Evolutionary conservation across 1,140 invertebrate genomes (phyloP).

Genomic region (Drosophila lacertosa): DNA sequence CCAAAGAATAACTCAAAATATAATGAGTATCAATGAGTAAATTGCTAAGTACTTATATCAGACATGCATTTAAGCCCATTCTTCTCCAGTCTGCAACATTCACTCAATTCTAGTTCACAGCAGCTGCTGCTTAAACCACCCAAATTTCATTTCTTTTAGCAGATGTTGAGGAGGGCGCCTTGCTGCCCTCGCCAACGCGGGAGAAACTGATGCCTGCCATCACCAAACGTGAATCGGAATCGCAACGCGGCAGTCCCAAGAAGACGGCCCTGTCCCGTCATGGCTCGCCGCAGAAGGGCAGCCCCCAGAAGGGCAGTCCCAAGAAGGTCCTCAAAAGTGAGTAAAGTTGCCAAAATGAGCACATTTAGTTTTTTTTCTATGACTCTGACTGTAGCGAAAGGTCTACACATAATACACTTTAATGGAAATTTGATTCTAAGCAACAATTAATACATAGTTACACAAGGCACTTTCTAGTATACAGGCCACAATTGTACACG

Average conservation of each 20-base stretch:
- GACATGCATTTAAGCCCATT: too few relatives aligned
- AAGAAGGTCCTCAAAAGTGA: conserved; percentile 86
- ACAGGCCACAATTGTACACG: conserved; percentile 56
- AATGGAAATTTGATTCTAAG: conserved; percentile 61
- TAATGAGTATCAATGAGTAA: too few relatives aligned
- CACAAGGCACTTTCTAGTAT: conserved; percentile 59
- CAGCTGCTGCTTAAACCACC: neutral
- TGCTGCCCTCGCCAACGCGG: conserved; percentile 88
- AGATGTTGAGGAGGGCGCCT: conserved; percentile 85
- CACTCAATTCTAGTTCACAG: neutral
- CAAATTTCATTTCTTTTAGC: conserved; percentile 16
- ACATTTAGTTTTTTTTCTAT: neutral
- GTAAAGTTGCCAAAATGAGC: conserved; percentile 35
- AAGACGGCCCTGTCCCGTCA: conserved; percentile 81
- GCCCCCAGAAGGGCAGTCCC: conserved; percentile 87
- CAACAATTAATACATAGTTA: conserved; percentile 63
- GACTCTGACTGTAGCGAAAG: conserved; percentile 27
- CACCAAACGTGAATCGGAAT: conserved; percentile 87
- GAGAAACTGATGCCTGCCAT: conserved; percentile 89
- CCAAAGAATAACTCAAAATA: too few relatives aligned
- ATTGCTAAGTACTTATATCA: too few relatives aligned
- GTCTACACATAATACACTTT: conserved; percentile 30
- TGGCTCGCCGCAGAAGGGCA: conserved; percentile 84
- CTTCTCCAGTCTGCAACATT: too few relatives aligned
- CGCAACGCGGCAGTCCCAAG: conserved; percentile 84